Percentiles rank a stretch among this genome's conserved stretches.
These are phyloP conservation scores for Agelas oroides DNA, from an alignment of 37 sponge, comb jelly and placozoan species.

Conservation along the genomic window DNA sequence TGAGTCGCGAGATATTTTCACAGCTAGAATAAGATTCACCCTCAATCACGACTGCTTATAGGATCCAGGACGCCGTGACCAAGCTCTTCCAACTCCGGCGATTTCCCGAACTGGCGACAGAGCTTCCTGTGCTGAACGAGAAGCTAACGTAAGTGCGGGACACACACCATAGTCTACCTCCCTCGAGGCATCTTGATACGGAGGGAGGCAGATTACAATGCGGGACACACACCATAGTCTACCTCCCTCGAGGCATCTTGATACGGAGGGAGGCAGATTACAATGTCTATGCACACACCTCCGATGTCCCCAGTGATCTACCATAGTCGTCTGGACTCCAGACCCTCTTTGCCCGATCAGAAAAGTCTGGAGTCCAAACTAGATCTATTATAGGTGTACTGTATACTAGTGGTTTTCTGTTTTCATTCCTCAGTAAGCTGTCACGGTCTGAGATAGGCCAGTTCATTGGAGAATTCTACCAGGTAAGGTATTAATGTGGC, in stretches of 20 bases:
- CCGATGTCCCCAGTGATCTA: too few species aligned
- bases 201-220: slow-evolving; percentile 46
- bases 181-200: too few species aligned
- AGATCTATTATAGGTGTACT: too few species aligned
- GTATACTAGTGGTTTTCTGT: too few species aligned
- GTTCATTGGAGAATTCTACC: slow-evolving; percentile 79
- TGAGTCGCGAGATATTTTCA: background rate
- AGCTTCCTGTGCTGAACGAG: slow-evolving; percentile 59
- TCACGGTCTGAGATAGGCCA: slow-evolving; percentile 70
- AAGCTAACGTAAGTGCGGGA: slow-evolving; percentile 40
- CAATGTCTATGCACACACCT: too few species aligned
- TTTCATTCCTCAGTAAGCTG: slow-evolving; percentile 36
- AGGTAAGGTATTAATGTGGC: slow-evolving; percentile 25
- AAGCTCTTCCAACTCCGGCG: slow-evolving; percentile 64
- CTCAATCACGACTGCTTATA: too few species aligned
- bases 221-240: background rate
- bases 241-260: too few species aligned
- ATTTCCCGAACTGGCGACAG: slow-evolving; percentile 46
- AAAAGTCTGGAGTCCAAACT: too few species aligned
- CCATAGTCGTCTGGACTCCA: too few species aligned
- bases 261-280: slow-evolving; percentile 57
- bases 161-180: background rate
- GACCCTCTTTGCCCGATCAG: too few species aligned
- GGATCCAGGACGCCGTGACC: slow-evolving; percentile 55
- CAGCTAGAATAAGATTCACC: background rate